Evolutionary conservation across 2,888 invertebrate species (phyloP).

Genomic region (Dusona sp.): DNA sequence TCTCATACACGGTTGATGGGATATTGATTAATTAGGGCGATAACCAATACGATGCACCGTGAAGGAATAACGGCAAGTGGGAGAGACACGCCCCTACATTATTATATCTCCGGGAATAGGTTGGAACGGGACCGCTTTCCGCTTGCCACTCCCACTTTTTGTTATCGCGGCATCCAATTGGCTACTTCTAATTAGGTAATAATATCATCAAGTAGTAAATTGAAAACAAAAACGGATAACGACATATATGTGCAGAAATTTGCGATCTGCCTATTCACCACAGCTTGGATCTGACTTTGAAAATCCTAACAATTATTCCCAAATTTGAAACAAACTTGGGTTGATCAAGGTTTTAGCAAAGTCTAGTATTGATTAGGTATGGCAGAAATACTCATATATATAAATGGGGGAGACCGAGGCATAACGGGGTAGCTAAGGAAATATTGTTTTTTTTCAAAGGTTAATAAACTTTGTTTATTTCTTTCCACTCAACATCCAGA

Average conservation of each 20-base stretch:
- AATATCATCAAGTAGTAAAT: background rate
- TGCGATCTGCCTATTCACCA: background rate
- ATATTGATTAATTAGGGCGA: constrained; percentile 9
- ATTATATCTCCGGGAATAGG: background rate
- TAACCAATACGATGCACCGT: background rate
- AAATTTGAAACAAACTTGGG: background rate
- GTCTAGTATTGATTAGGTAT: background rate
- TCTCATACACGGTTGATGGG: background rate
- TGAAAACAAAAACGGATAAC: background rate
- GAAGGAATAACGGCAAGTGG: background rate
- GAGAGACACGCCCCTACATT: background rate
- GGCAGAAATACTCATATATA: background rate
- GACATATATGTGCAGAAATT: background rate
- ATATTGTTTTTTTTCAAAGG: too few species aligned
- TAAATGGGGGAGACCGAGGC: too few species aligned
- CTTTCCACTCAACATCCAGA: too few species aligned
- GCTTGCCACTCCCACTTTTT: background rate
- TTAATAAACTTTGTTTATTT: too few species aligned
- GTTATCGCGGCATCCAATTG: background rate
- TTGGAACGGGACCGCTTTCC: background rate
- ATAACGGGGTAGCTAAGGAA: too few species aligned
- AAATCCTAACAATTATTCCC: background rate
- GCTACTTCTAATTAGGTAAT: background rate
- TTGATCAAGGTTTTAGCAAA: background rate
- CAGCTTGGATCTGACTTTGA: too few species aligned